These are phyloP conservation scores for Plemyria rubiginata DNA, from an alignment of 2,888 invertebrate species.

Conservation along the genomic window DNA sequence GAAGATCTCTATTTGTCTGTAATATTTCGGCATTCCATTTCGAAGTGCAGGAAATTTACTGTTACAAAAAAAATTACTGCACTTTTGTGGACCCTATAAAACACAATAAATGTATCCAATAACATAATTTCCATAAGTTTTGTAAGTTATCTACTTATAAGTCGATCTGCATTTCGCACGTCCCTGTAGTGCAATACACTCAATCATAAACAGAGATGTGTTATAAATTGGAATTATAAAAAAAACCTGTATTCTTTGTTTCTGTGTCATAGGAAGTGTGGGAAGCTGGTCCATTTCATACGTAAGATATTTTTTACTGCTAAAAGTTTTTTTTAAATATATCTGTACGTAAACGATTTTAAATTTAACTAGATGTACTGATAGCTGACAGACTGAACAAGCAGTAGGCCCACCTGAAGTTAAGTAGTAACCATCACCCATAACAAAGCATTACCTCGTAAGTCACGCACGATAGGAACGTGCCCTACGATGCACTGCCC, in stretches of 20 bases:
- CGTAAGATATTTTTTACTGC: neutral
- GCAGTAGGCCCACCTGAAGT: too few relatives aligned
- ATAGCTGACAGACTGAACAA: too few relatives aligned
- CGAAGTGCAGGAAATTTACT: neutral
- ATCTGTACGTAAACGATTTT: too few relatives aligned
- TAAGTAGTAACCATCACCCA: too few relatives aligned
- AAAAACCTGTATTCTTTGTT: conserved; percentile 7
- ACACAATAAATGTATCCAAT: conserved; percentile 23
- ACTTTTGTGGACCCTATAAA: neutral
- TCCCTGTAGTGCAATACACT: conserved; percentile 24
- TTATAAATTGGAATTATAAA: conserved; percentile 15
- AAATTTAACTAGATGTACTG: too few relatives aligned
- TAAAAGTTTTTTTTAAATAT: too few relatives aligned
- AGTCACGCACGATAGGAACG: too few relatives aligned
- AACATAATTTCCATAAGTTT: conserved; percentile 19
- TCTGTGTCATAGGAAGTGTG: conserved; percentile 5
- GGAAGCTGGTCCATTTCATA: conserved; percentile 12
- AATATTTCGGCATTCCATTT: neutral
- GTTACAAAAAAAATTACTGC: neutral
- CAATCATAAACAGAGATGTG: conserved; percentile 23
- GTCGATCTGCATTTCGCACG: conserved; percentile 14
- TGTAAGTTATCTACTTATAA: conserved; percentile 13
- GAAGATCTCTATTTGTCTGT: too few relatives aligned
- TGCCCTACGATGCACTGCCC: too few relatives aligned
- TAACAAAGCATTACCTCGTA: too few relatives aligned